Percentiles rank a stretch among this genome's conserved stretches.
Evolutionary conservation across 2,113 vertebrate genomes (phyloP).

Genomic region (Tragelaphus buxtoni): DNA sequence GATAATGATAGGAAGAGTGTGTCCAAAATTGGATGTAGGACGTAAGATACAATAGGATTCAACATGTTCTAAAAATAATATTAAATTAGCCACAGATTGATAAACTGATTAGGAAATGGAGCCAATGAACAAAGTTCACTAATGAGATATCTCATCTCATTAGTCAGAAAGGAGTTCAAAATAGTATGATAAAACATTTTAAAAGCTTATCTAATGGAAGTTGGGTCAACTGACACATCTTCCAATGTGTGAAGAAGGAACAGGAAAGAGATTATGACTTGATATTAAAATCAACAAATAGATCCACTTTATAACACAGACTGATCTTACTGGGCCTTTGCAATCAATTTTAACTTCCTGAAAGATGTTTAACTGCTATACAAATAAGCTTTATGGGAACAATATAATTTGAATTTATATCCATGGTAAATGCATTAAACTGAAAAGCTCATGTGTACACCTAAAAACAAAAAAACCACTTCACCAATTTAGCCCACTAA

Average conservation of each 20-base stretch:
- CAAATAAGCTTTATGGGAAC: neutral
- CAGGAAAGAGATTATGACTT: neutral
- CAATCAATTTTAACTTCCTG: conserved; percentile 28
- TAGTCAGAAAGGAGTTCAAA: neutral
- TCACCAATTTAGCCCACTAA: neutral
- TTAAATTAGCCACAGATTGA: neutral
- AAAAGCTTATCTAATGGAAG: neutral
- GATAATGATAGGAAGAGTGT: neutral
- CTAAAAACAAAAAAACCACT: neutral
- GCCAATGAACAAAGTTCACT: neutral
- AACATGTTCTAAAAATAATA: conserved; percentile 32
- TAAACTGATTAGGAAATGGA: neutral
- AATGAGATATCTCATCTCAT: neutral
- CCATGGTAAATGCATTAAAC: neutral
- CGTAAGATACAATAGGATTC: neutral
- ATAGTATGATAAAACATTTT: neutral
- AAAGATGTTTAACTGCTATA: neutral
- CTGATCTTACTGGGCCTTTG: neutral
- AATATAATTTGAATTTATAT: neutral
- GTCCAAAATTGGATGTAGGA: neutral
- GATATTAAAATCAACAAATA: conserved; percentile 23
- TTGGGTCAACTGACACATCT: neutral
- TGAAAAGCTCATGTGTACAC: neutral
- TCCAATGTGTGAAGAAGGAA: neutral
- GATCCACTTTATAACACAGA: conserved; percentile 14